Evolutionary conservation across 2,888 invertebrate species (phyloP).

Genomic region (Erebia aethiops): DNA sequence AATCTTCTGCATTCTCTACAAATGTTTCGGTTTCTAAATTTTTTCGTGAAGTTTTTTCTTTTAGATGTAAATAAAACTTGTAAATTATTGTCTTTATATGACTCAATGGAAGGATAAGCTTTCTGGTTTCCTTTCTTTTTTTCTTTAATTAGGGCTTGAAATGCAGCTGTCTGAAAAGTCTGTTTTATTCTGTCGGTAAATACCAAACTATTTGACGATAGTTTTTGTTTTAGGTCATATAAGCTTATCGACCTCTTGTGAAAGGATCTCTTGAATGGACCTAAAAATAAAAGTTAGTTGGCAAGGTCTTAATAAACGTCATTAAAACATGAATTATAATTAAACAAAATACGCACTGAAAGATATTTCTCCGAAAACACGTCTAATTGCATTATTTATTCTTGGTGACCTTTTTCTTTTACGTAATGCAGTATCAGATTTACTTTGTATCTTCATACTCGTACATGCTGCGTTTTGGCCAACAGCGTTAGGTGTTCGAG

Average conservation of each 20-base stretch:
- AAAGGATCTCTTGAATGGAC: not conserved
- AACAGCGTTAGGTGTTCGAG: not conserved
- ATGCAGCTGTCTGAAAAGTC: not conserved
- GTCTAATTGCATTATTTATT: not conserved
- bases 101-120: not conserved
- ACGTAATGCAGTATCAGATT: slow-evolving; percentile 5
- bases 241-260: slow-evolving; percentile 18
- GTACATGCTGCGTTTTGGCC: slow-evolving; percentile 11
- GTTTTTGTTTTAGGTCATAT: slow-evolving; percentile 19
- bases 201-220: slow-evolving; percentile 6
- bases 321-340: too few relatives aligned
- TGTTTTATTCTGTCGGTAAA: not conserved
- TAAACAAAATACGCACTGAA: slow-evolving; percentile 8
- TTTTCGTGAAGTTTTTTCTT: slow-evolving; percentile 29
- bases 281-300: not conserved
- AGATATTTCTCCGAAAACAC: slow-evolving; percentile 1
- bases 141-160: not conserved
- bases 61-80: slow-evolving; percentile 41
- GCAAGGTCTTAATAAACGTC: too few relatives aligned
- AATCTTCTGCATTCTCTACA: slow-evolving; percentile 11
- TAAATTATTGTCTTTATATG: slow-evolving; percentile 27
- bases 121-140: not conserved
- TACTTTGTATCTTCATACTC: slow-evolving; percentile 2
- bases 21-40: slow-evolving; percentile 16
- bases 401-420: not conserved